phyloP scores from a whole-genome alignment of 2,797 vertebrate species.

The Lacerta bilineata region DNA sequence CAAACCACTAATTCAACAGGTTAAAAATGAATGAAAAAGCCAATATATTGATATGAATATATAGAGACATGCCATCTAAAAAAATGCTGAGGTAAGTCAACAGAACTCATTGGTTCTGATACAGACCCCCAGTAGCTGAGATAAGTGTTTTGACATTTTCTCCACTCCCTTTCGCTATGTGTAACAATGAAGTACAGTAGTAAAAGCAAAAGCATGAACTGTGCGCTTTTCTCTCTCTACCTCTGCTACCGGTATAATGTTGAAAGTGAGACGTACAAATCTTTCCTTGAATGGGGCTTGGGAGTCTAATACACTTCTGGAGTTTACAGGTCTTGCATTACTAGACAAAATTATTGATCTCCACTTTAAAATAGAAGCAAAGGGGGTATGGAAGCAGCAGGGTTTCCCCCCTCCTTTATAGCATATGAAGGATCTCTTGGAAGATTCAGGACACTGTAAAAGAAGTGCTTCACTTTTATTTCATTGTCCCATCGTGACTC shows the following conservation, averaged over 20 bases:
- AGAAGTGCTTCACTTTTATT: neutral
- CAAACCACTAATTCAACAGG: neutral
- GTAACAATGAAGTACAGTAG: neutral
- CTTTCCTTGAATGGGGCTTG: neutral
- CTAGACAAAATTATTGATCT: neutral
- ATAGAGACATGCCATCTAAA: neutral
- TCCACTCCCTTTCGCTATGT: neutral
- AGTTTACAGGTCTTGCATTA: neutral
- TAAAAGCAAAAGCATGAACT: neutral
- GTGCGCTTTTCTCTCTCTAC: neutral
- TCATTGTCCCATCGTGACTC: neutral
- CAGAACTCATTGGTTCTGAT: neutral
- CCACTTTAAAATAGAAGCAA: neutral
- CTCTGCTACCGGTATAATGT: neutral
- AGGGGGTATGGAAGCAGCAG: neutral
- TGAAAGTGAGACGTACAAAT: neutral
- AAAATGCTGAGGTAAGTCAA: neutral
- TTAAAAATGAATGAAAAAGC: neutral
- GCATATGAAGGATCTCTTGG: neutral
- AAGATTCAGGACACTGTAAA: constrained; percentile 3
- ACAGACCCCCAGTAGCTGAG: neutral
- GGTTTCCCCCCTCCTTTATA: neutral
- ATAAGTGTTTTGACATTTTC: neutral
- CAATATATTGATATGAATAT: neutral
- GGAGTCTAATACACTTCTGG: neutral